These are phyloP conservation scores for Acronicta psi DNA, from an alignment of 2,888 invertebrate species.

Conservation along the genomic window DNA sequence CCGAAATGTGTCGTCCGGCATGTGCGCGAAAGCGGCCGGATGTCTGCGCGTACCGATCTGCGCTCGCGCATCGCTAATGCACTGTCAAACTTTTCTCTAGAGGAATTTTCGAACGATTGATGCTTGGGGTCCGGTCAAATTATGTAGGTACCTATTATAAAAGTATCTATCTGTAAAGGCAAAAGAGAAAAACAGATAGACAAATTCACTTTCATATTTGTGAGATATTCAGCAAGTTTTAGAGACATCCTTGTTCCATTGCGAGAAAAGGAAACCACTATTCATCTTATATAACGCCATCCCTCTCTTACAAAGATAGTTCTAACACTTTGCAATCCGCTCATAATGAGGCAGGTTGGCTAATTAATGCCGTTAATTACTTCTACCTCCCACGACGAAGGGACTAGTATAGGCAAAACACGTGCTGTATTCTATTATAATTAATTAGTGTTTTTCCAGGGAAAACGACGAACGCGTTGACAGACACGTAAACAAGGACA, in stretches of 20 bases:
- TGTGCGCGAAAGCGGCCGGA: constrained; percentile 79
- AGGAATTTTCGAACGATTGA: constrained; percentile 74
- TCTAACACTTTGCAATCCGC: not conserved
- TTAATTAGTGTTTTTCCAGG: constrained; percentile 54
- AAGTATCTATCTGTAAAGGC: not conserved
- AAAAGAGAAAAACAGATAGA: no score
- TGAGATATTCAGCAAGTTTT: no score
- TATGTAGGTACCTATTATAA: no score
- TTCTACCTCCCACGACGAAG: constrained; percentile 53
- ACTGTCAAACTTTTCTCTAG: constrained; percentile 81
- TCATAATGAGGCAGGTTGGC: constrained; percentile 35
- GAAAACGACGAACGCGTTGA: constrained; percentile 43
- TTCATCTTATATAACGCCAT: not conserved
- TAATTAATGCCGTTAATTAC: constrained; percentile 40
- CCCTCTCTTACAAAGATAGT: not conserved
- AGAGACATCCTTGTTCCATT: not conserved
- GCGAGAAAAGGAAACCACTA: not conserved
- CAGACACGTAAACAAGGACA: constrained; percentile 11
- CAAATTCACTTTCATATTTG: no score
- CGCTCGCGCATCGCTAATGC: constrained; percentile 78
- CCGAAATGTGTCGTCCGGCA: constrained; percentile 44
- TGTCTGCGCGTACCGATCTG: constrained; percentile 80
- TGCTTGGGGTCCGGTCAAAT: constrained; percentile 7
- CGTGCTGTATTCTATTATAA: constrained; percentile 53
- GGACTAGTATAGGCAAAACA: constrained; percentile 33